A percentile compares a stretch with the other conserved stretches of the same genome.
These are phyloP conservation scores for Callorhinus ursinus DNA, from an alignment of 2,113 vertebrate genomes.

Conservation along the genomic window DNA sequence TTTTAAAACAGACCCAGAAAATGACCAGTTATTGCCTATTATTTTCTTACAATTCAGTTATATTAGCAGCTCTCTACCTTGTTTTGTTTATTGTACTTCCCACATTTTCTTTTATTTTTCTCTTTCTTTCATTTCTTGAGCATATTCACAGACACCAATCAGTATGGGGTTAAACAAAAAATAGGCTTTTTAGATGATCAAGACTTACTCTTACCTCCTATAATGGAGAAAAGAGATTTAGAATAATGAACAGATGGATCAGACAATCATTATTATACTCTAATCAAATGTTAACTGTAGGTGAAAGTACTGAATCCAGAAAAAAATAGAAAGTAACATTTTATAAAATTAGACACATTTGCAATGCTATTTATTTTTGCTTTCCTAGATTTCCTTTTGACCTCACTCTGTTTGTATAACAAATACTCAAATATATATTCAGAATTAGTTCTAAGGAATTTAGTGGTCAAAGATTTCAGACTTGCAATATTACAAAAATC, in stretches of 20 bases:
- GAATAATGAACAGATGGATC: neutral
- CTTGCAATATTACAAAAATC: neutral
- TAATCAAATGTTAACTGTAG: neutral
- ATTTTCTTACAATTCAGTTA: neutral
- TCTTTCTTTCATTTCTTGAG: neutral
- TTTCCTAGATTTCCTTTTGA: constrained; percentile 22
- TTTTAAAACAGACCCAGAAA: constrained; percentile 14
- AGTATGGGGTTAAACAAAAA: neutral
- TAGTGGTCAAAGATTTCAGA: neutral
- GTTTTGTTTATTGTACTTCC: neutral
- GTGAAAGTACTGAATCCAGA: neutral
- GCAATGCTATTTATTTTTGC: neutral
- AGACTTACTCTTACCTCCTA: neutral
- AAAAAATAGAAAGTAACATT: neutral
- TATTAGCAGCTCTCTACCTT: neutral
- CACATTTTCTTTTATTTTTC: neutral
- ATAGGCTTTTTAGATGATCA: neutral
- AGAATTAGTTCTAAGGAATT: neutral
- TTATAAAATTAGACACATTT: neutral
- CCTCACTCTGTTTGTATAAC: neutral
- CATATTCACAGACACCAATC: neutral
- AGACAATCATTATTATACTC: neutral
- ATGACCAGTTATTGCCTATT: neutral
- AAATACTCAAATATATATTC: constrained; percentile 8
- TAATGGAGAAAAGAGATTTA: neutral